phyloP scores from a whole-genome alignment of 2,888 invertebrate genomes.

The Baronia brevicornis region DNA sequence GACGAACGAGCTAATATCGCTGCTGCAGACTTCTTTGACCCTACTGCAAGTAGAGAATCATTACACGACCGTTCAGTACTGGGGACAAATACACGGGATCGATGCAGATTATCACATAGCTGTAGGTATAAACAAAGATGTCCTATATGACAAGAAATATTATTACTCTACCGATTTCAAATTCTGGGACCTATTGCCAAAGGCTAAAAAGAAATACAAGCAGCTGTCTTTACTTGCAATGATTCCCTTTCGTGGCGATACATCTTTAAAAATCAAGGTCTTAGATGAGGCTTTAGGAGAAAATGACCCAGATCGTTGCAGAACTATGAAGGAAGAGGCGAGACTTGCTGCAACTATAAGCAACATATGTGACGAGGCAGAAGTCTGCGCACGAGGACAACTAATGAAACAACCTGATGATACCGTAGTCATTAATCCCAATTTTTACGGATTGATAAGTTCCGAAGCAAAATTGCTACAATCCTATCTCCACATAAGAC shows the following conservation, averaged over 20 bases:
- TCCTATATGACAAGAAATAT: constrained; percentile 81
- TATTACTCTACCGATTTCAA: constrained; percentile 85
- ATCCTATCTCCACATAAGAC: constrained; percentile 85
- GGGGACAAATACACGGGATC: constrained; percentile 88
- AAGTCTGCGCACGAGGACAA: constrained; percentile 86
- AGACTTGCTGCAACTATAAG: constrained; percentile 83
- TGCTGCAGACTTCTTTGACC: constrained; percentile 85
- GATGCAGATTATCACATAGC: constrained; percentile 89
- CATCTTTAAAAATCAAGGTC: constrained; percentile 64
- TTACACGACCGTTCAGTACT: constrained; percentile 86
- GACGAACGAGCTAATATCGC: constrained; percentile 81
- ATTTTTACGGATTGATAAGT: constrained; percentile 79
- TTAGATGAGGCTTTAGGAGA: constrained; percentile 61
- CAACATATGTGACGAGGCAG: constrained; percentile 83
- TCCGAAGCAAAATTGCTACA: constrained; percentile 81
- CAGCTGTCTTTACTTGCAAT: constrained; percentile 52
- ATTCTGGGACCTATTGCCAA: constrained; percentile 77
- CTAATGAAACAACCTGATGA: constrained; percentile 84
- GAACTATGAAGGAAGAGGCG: constrained; percentile 84
- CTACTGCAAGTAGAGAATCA: constrained; percentile 90
- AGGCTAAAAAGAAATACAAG: constrained; percentile 61
- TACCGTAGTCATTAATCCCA: constrained; percentile 80
- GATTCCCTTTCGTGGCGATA: constrained; percentile 70
- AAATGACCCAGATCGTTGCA: constrained; percentile 51
- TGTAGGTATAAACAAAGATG: constrained; percentile 86